Conservation (phyloP, 1,140 invertebrate genomes). For the Zaprionus taronus region DNA sequence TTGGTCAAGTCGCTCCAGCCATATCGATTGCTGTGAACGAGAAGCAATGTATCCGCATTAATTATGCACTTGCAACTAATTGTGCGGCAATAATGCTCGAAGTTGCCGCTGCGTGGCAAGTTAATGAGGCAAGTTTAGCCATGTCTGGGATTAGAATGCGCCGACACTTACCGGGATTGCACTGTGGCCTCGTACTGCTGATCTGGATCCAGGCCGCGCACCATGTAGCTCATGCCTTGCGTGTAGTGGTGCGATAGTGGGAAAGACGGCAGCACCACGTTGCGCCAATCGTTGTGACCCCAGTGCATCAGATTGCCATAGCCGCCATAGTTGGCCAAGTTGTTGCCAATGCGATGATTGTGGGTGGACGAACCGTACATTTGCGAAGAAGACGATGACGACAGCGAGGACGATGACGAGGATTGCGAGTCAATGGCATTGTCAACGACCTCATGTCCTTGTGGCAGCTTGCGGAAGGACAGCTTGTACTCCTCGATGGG, state of each 20-base stretch:
- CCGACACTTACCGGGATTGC: constrained; percentile 85
- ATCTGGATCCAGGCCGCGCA: constrained; percentile 86
- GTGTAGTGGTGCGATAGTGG: constrained; percentile 84
- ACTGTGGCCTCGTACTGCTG: constrained; percentile 88
- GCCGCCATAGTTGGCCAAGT: constrained; percentile 70
- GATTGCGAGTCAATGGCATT: constrained; percentile 85
- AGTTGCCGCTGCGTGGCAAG: constrained; percentile 23
- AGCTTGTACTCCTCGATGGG: constrained; percentile 88
- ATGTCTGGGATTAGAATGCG: not conserved
- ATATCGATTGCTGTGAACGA: constrained; percentile 85
- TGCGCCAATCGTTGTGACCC: constrained; percentile 86
- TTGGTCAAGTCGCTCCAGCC: constrained; percentile 87
- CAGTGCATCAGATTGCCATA: constrained; percentile 83
- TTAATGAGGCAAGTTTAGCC: constrained; percentile 43
- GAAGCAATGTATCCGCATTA: constrained; percentile 40
- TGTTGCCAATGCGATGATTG: constrained; percentile 75
- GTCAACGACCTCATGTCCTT: constrained; percentile 84
- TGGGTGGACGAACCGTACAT: constrained; percentile 68
- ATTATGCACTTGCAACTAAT: constrained; percentile 50
- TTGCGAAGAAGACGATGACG: constrained; percentile 60
- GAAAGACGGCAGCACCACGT: constrained; percentile 86
- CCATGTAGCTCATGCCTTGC: constrained; percentile 87
- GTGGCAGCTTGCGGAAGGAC: constrained; percentile 87
- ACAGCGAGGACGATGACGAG: constrained; percentile 70
- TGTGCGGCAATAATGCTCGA: constrained; percentile 62